Evolutionary conservation across 2,888 invertebrate species (phyloP).

Genomic region (Busseola fusca): DNA sequence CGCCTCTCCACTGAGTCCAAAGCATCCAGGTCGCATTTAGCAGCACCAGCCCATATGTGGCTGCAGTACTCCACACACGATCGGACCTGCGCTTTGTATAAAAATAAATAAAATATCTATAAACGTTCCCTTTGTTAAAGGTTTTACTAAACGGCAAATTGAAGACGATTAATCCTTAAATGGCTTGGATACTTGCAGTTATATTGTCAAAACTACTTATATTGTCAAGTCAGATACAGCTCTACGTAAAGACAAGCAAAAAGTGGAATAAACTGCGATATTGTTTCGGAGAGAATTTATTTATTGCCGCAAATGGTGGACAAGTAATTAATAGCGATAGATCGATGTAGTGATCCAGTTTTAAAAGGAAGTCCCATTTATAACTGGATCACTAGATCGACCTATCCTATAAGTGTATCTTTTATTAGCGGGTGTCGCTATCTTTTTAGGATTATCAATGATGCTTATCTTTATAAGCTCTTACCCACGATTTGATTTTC

Average conservation of each 20-base stretch:
- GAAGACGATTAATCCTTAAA: conserved; percentile 38
- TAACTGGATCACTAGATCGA: no score
- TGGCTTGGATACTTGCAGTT: conserved; percentile 42
- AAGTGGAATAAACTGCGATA: conserved; percentile 39
- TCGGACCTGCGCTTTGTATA: no score
- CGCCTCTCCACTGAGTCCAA: no score
- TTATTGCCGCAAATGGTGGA: conserved; percentile 28
- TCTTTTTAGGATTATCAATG: not conserved
- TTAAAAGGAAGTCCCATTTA: not conserved
- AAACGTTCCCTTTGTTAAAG: conserved; percentile 20
- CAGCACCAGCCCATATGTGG: no score
- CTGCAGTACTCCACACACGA: no score
- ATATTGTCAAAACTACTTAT: conserved; percentile 50
- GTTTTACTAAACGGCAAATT: conserved; percentile 35
- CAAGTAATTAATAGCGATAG: conserved; percentile 9
- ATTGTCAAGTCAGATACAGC: conserved; percentile 36
- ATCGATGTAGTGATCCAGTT: conserved; percentile 7
- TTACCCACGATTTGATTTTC: no score
- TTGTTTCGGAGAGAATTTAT: conserved; percentile 41
- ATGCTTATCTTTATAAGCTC: no score
- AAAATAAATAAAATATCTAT: conserved; percentile 4
- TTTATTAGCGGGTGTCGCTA: not conserved
- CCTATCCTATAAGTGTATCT: not conserved
- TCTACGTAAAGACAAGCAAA: conserved; percentile 29
- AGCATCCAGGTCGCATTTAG: no score